These are phyloP conservation scores for Ceratothoa steindachneri DNA, from an alignment of 2,888 invertebrate species.

Conservation along the genomic window DNA sequence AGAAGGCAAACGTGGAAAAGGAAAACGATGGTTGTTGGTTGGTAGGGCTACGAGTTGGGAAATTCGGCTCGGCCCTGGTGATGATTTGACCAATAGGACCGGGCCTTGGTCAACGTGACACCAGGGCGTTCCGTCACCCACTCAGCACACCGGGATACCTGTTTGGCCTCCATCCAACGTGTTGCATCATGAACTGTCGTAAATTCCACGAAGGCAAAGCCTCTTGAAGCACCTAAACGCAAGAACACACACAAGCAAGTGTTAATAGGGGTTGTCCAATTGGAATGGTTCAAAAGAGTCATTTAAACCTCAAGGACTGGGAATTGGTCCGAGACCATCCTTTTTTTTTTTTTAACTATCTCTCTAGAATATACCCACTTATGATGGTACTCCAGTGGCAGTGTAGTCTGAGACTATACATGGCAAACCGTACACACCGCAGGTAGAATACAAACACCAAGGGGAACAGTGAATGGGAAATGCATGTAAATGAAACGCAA, in stretches of 20 bases:
- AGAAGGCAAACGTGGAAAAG: not conserved
- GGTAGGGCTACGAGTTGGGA: not conserved
- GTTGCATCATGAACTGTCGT: constrained; percentile 78
- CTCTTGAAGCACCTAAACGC: constrained; percentile 73
- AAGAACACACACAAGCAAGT: constrained; percentile 47
- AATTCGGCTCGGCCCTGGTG: constrained; percentile 20
- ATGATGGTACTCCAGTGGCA: not conserved
- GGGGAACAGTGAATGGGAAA: not conserved
- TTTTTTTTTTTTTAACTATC: not conserved
- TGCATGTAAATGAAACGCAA: not conserved
- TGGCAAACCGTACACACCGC: not conserved
- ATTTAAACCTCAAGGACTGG: constrained; percentile 5
- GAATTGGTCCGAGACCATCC: constrained; percentile 11
- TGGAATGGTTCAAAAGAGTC: not conserved
- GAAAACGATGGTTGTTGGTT: not conserved
- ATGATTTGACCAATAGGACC: constrained; percentile 9
- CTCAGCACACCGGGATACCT: constrained; percentile 59
- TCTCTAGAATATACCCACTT: not conserved
- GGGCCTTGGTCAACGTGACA: constrained; percentile 3
- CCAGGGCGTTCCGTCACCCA: constrained; percentile 15
- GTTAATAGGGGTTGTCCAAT: constrained; percentile 10
- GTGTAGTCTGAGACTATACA: not conserved
- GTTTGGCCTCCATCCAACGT: constrained; percentile 86
- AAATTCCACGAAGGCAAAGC: constrained; percentile 92
- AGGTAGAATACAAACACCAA: too few species aligned